These are phyloP conservation scores for Poeciliopsis occidentalis DNA, from an alignment of 2,113 vertebrate genomes.

Conservation along the genomic window DNA sequence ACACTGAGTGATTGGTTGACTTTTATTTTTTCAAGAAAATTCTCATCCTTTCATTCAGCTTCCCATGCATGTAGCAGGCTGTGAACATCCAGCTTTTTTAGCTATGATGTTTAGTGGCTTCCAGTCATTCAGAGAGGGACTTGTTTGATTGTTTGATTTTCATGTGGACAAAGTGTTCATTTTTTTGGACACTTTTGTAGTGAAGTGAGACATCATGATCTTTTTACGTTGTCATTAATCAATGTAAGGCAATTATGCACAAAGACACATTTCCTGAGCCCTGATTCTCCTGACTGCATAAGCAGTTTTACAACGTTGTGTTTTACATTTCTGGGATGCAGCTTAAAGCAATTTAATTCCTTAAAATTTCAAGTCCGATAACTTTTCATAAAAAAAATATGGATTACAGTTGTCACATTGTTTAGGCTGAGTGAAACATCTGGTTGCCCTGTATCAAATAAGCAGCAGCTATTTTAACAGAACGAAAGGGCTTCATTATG, in stretches of 20 bases:
- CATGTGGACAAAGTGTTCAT: not conserved
- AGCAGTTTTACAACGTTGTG: constrained; percentile 8
- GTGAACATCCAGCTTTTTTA: too few species aligned
- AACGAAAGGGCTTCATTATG: not conserved
- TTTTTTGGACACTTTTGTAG: not conserved
- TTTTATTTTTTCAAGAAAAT: too few species aligned
- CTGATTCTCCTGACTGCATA: not conserved
- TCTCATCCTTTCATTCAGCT: too few species aligned
- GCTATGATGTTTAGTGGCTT: too few species aligned
- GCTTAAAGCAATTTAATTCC: constrained; percentile 21
- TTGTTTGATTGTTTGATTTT: too few species aligned
- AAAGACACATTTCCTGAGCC: not conserved
- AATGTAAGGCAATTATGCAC: not conserved
- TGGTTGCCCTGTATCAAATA: constrained; percentile 26
- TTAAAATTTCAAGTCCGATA: constrained; percentile 4
- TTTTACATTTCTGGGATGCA: constrained; percentile 38
- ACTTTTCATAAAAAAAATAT: constrained; percentile 17
- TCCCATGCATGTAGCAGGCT: too few species aligned
- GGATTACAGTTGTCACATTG: constrained; percentile 36
- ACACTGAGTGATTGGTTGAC: too few species aligned
- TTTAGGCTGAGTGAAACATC: constrained; percentile 35
- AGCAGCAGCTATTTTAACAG: not conserved
- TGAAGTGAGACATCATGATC: not conserved
- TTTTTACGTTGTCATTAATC: not conserved
- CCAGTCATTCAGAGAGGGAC: too few species aligned